A percentile compares a stretch with the other conserved stretches of the same genome.
These are phyloP conservation scores for Cercopithecus mona DNA, from an alignment of 2,113 vertebrate species.

Conservation along the genomic window DNA sequence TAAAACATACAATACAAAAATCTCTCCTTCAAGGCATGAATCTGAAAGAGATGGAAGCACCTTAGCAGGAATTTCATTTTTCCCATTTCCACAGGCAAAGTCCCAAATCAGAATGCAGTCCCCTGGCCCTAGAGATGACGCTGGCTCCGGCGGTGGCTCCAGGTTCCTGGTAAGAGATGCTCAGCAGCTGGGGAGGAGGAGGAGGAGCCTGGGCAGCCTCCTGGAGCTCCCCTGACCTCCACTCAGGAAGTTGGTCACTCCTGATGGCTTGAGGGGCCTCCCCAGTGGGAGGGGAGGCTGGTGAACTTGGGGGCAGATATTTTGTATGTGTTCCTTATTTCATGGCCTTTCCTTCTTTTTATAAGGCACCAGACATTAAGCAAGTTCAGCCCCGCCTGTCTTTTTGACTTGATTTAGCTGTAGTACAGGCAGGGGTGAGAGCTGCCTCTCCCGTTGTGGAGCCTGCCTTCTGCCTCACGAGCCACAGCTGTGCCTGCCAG, in stretches of 20 bases:
- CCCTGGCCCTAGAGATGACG: accelerated
- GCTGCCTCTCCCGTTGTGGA: not conserved
- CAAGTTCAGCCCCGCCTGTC: not conserved
- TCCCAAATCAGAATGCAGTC: not conserved
- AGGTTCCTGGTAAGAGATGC: not conserved
- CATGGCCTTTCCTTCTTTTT: not conserved
- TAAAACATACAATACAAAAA: not conserved
- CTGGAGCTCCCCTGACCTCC: accelerated
- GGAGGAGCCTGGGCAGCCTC: no score
- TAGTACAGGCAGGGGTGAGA: accelerated
- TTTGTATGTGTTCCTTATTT: not conserved
- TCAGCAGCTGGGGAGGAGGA: not conserved
- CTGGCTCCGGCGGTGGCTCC: not conserved
- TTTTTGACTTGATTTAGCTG: not conserved
- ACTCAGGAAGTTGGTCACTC: no score
- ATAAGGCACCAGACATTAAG: not conserved
- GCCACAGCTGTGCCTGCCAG: not conserved
- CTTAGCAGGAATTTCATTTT: not conserved
- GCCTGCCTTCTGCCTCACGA: accelerated
- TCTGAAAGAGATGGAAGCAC: constrained; percentile 13
- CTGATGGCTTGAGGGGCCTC: accelerated
- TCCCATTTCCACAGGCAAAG: not conserved
- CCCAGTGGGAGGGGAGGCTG: accelerated
- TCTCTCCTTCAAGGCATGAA: not conserved
- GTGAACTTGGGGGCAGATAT: accelerated